Conservation (phyloP, 64 coral and sea anemone species). For the Stichodactyla mertensii region DNA sequence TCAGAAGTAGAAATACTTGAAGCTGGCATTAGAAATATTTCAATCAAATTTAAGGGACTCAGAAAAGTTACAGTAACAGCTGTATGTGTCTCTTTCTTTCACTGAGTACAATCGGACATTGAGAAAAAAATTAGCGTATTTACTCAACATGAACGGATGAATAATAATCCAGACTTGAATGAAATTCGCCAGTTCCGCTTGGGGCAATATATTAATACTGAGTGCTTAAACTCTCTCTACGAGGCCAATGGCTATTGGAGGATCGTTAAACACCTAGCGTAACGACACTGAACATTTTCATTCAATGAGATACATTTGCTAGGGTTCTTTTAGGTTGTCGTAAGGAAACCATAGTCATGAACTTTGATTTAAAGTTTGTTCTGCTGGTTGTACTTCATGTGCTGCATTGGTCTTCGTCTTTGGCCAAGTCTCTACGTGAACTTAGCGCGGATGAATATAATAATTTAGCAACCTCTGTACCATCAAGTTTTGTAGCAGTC, state of each 20-base stretch:
- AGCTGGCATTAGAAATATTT: not conserved
- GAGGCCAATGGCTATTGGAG: not conserved
- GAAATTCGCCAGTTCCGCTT: not conserved
- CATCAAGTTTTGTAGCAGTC: conserved; percentile 33
- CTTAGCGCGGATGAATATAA: not conserved
- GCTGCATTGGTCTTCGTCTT: not conserved
- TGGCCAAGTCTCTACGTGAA: not conserved
- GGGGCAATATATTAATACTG: not conserved
- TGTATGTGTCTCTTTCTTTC: not conserved
- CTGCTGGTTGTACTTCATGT: not conserved
- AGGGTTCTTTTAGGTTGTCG: not conserved
- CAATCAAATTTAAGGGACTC: not conserved
- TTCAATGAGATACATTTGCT: too few relatives aligned
- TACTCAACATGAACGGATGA: not conserved
- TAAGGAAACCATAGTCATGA: not conserved
- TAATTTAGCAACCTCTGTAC: not conserved
- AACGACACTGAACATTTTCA: not conserved
- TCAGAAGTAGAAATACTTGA: not conserved
- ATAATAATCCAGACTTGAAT: not conserved
- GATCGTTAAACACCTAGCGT: not conserved
- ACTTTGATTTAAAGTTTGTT: not conserved
- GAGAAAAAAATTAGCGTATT: not conserved
- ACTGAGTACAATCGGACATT: not conserved
- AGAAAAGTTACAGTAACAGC: not conserved
- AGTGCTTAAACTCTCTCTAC: not conserved